Evolutionary conservation across 2,888 invertebrate genomes (phyloP).

Genomic region (Papilio demoleus): DNA sequence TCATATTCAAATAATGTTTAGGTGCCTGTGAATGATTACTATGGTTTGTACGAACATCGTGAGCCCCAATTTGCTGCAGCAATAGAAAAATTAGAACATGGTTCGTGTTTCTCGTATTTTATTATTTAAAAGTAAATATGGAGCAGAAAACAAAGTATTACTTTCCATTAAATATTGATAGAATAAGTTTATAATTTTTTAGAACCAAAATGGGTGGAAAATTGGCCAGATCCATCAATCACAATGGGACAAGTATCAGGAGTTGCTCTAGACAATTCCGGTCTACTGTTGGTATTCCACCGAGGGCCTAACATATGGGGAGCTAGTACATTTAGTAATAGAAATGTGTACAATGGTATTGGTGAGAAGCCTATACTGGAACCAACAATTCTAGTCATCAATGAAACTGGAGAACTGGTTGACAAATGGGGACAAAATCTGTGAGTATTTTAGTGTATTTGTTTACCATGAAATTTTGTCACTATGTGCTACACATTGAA

Average conservation of each 20-base stretch:
- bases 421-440: conserved; percentile 88
- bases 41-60: conserved; percentile 27
- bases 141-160: neutral
- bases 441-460: conserved; percentile 72
- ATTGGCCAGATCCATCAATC: conserved; percentile 82
- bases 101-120: conserved; percentile 50
- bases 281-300: conserved; percentile 92
- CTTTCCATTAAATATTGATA: conserved; percentile 2
- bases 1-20: conserved; percentile 46
- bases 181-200: too few species aligned
- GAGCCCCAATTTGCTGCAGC: conserved; percentile 59
- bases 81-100: conserved; percentile 63
- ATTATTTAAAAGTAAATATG: conserved; percentile 2
- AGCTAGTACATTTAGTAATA: conserved; percentile 80
- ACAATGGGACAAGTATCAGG: conserved; percentile 91
- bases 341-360: conserved; percentile 82
- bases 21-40: conserved; percentile 64
- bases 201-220: conserved; percentile 81
- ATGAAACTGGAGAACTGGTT: conserved; percentile 84
- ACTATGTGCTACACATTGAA: neutral
- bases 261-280: conserved; percentile 89
- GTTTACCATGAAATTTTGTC: neutral
- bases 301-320: conserved; percentile 88
- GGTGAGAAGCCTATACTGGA: conserved; percentile 84
- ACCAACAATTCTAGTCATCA: conserved; percentile 86